These are phyloP conservation scores for Mycalesis mineus DNA, from an alignment of 2,888 invertebrate species.

Conservation along the genomic window DNA sequence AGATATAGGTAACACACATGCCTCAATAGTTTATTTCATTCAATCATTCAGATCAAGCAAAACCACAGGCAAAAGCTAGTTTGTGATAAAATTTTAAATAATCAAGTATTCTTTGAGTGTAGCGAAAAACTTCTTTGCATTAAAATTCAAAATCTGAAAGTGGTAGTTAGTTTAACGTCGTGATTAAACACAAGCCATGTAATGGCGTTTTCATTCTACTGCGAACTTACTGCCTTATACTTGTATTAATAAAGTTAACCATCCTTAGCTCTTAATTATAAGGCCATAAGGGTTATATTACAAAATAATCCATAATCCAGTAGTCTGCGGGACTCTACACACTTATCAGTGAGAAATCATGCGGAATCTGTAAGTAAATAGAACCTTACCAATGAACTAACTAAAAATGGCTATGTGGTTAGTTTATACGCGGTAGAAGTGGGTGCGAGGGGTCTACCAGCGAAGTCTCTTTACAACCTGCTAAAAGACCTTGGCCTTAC, in stretches of 20 bases:
- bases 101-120: not conserved
- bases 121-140: not conserved
- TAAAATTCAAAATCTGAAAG: not conserved
- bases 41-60: too few relatives aligned
- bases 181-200: constrained; percentile 31
- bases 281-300: constrained; percentile 11
- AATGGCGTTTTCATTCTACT: constrained; percentile 34
- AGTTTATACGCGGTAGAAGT: too few relatives aligned
- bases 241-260: not conserved
- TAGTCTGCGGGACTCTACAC: not conserved
- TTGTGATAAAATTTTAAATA: too few relatives aligned
- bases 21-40: too few relatives aligned
- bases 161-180: not conserved
- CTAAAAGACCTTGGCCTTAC: too few relatives aligned
- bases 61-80: too few relatives aligned
- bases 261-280: not conserved
- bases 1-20: too few relatives aligned
- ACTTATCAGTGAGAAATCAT: not conserved
- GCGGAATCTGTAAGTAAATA: too few relatives aligned
- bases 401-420: too few relatives aligned
- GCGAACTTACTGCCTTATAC: not conserved
- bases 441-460: too few relatives aligned
- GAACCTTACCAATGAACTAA: too few relatives aligned
- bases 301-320: not conserved
- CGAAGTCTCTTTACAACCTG: too few relatives aligned